phyloP scores from a whole-genome alignment of 2,888 invertebrate genomes.

The Lomographa bimaculata region DNA sequence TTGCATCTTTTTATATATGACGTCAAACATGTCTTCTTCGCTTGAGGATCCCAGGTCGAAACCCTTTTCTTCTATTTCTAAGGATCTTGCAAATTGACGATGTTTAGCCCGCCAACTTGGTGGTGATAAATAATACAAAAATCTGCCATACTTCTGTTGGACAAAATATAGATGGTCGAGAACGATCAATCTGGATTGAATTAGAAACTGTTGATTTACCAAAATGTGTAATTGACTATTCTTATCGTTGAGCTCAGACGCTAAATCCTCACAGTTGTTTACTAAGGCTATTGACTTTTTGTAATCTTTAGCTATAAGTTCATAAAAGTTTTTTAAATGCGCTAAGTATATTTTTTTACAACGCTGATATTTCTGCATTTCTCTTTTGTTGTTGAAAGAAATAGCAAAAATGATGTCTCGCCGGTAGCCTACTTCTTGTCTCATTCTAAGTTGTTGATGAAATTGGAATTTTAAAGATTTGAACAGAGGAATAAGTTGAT shows the following conservation, averaged over 20 bases:
- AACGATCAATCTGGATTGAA: conserved; percentile 76
- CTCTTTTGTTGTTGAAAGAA: too few relatives aligned
- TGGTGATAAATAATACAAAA: conserved; percentile 86
- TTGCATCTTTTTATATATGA: conserved; percentile 75
- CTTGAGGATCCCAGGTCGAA: conserved; percentile 63
- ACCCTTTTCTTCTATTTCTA: conserved; percentile 72
- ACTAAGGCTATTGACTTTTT: conserved; percentile 82
- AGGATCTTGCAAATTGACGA: conserved; percentile 74
- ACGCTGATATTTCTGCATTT: conserved; percentile 73
- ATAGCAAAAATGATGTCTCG: conserved; percentile 72
- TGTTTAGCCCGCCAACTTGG: conserved; percentile 82
- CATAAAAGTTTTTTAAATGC: conserved; percentile 84
- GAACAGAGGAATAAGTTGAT: conserved; percentile 44
- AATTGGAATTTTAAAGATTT: conserved; percentile 54
- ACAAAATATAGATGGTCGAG: conserved; percentile 85
- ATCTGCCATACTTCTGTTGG: conserved; percentile 86
- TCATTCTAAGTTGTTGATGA: conserved; percentile 47
- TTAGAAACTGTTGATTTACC: conserved; percentile 60
- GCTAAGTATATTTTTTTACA: conserved; percentile 70
- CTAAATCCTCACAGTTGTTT: conserved; percentile 73
- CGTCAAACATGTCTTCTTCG: conserved; percentile 66
- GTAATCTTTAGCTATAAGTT: conserved; percentile 85
- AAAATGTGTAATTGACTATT: conserved; percentile 67
- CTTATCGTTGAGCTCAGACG: conserved; percentile 64
- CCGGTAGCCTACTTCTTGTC: conserved; percentile 64